Evolutionary conservation across 2,113 vertebrate species (phyloP).

Genomic region (Burhinus oedicnemus): DNA sequence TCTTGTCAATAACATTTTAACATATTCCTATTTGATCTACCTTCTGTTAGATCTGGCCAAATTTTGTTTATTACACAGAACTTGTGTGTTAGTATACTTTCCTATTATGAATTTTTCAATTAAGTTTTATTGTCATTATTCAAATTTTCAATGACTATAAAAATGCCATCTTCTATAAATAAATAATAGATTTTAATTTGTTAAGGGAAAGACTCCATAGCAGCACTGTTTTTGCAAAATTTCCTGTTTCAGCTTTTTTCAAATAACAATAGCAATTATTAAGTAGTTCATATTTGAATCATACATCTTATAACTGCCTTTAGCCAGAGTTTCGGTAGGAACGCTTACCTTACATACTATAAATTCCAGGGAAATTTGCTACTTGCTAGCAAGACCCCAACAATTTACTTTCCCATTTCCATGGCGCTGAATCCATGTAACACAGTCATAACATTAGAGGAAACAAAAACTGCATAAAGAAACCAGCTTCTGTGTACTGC

Average conservation of each 20-base stretch:
- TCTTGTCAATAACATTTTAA: neutral
- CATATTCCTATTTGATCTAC: neutral
- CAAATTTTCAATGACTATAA: neutral
- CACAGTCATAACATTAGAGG: neutral
- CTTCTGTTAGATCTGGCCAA: neutral
- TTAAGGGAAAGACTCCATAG: neutral
- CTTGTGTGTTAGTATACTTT: neutral
- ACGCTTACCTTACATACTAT: slow-evolving; percentile 9
- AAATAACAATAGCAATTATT: slow-evolving; percentile 11
- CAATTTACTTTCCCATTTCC: neutral
- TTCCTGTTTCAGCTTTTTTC: slow-evolving; percentile 9
- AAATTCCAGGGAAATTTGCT: slow-evolving; percentile 47
- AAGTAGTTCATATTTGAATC: neutral
- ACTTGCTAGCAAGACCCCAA: neutral
- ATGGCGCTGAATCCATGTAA: neutral
- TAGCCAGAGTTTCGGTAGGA: neutral
- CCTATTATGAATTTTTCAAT: neutral
- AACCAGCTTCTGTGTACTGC: neutral
- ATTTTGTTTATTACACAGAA: neutral
- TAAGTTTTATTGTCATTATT: neutral
- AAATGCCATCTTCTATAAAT: neutral
- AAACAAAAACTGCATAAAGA: neutral
- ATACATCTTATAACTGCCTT: neutral
- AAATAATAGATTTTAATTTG: neutral
- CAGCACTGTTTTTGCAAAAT: neutral